Evolutionary conservation across 2,888 invertebrate species (phyloP).

Genomic region (Leucophenga montana): DNA sequence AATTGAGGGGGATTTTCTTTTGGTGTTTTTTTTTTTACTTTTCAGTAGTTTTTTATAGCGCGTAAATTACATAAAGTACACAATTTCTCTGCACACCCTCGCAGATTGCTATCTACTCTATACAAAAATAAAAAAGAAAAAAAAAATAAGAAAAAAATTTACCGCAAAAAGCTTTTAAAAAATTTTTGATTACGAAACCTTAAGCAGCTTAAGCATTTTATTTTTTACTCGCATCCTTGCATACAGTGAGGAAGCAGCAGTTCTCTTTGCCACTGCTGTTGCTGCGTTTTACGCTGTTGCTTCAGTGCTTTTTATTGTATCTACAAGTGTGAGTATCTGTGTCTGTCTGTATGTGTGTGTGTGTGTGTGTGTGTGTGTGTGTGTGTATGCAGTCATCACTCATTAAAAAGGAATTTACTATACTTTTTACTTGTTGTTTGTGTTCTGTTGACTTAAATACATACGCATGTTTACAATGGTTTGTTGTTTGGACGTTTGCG

Average conservation of each 20-base stretch:
- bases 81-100: not conserved
- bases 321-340: not conserved
- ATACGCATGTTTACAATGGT: conserved; percentile 25
- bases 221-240: conserved; percentile 16
- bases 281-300: not conserved
- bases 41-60: conserved; percentile 15
- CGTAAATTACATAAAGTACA: conserved; percentile 36
- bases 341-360: conserved; percentile 29
- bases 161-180: conserved; percentile 66
- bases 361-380: not conserved
- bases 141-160: conserved; percentile 36
- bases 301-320: conserved; percentile 11
- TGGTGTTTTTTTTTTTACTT: conserved; percentile 11
- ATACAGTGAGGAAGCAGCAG: not conserved
- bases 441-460: conserved; percentile 5
- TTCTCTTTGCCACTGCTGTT: not conserved
- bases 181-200: conserved; percentile 67
- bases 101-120: no score
- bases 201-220: conserved; percentile 63
- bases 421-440: conserved; percentile 24
- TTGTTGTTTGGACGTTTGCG: conserved; percentile 41
- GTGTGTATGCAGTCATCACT: conserved; percentile 51
- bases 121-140: no score
- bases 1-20: not conserved
- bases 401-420: conserved; percentile 66